Conservation (phyloP, 2,113 vertebrate genomes). For the Egretta garzetta region DNA sequence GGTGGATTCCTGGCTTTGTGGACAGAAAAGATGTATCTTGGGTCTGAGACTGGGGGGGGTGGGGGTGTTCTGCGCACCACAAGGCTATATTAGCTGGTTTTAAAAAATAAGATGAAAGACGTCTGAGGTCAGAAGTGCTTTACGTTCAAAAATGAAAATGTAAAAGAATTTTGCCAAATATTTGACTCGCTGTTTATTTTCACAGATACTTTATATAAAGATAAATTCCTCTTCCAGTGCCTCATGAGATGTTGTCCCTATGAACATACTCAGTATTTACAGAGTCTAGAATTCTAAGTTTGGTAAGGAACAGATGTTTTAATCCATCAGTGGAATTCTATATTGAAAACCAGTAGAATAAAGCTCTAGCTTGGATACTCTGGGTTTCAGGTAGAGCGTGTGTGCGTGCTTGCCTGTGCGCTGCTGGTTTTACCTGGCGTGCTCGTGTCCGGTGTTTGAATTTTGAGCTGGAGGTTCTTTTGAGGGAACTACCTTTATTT, state of each 20-base stretch:
- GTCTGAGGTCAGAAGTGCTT: not conserved
- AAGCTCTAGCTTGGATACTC: not conserved
- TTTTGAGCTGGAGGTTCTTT: not conserved
- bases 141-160: not conserved
- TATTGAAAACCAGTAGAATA: not conserved
- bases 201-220: not conserved
- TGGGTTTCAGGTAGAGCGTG: not conserved
- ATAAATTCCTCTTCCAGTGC: not conserved
- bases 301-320: not conserved
- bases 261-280: not conserved
- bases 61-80: not conserved
- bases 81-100: not conserved
- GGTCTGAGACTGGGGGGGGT: not conserved
- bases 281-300: not conserved
- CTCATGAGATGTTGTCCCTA: not conserved
- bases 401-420: not conserved
- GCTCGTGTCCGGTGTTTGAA: fast-evolving
- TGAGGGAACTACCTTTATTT: fast-evolving
- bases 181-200: not conserved
- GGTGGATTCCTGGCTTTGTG: not conserved
- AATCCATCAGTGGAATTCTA: not conserved
- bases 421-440: not conserved
- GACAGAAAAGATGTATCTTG: not conserved
- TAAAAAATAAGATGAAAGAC: not conserved
- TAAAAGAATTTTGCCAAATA: not conserved